Conservation (phyloP, 2,888 invertebrate genomes). For the Drosophila helvetica region DNA sequence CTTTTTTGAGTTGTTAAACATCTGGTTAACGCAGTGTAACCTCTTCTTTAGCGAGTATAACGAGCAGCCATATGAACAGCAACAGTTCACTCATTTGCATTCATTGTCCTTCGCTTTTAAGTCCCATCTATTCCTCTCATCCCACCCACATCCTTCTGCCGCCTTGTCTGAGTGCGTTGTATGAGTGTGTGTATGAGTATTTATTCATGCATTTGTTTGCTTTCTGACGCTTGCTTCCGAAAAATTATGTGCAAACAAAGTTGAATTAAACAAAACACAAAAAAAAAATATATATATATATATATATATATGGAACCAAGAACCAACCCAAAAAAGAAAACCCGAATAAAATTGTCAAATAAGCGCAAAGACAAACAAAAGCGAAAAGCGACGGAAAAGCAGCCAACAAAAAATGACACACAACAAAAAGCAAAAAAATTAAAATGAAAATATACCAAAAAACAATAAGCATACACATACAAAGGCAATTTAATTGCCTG, state of each 20-base stretch:
- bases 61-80: conserved; percentile 43
- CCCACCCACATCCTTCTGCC: background rate
- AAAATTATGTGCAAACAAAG: conserved; percentile 78
- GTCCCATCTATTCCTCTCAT: background rate
- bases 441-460: conserved; percentile 36
- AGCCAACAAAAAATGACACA: conserved; percentile 23
- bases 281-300: too few species aligned
- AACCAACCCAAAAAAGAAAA: conserved; percentile 32
- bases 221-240: conserved; percentile 75
- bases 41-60: too few species aligned
- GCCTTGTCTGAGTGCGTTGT: background rate
- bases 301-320: too few species aligned
- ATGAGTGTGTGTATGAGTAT: conserved; percentile 43
- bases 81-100: conserved; percentile 47
- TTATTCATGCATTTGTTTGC: conserved; percentile 79
- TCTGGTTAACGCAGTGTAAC: too few species aligned
- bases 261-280: conserved; percentile 71
- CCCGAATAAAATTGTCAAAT: conserved; percentile 74
- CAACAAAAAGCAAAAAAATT: conserved; percentile 19
- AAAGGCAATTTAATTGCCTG: conserved; percentile 70
- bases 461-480: conserved; percentile 49
- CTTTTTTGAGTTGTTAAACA: background rate
- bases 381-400: conserved; percentile 31
- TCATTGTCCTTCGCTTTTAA: conserved; percentile 60
- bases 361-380: conserved; percentile 77